Conservation (phyloP, 1,140 invertebrate genomes). For the Brachionus calyciflorus region DNA sequence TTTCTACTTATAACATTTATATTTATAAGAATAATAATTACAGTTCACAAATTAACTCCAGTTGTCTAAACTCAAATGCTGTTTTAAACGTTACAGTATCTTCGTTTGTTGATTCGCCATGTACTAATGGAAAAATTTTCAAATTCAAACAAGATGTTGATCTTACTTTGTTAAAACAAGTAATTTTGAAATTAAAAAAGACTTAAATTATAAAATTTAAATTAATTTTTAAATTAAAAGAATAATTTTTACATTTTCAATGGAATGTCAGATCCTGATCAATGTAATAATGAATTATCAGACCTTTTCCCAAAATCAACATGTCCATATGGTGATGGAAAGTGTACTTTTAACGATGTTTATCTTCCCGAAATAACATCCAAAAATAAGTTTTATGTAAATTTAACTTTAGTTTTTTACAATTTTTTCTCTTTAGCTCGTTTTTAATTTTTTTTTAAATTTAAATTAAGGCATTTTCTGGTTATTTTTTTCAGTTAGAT, state of each 20-base stretch:
- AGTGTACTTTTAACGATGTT: slow-evolving; percentile 11
- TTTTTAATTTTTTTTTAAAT: too few relatives aligned
- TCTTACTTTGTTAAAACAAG: background rate
- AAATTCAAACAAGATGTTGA: background rate
- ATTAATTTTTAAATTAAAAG: too few relatives aligned
- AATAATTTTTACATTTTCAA: background rate
- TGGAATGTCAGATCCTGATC: background rate
- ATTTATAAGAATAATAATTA: slow-evolving; percentile 19
- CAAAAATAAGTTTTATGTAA: slow-evolving; percentile 29
- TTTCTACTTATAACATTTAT: too few relatives aligned
- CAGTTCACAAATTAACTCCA: background rate
- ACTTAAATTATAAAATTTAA: too few relatives aligned
- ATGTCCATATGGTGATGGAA: background rate
- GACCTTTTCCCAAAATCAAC: background rate
- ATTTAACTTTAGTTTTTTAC: too few relatives aligned
- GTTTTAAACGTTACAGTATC: background rate
- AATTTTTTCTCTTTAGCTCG: background rate
- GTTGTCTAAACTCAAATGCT: background rate
- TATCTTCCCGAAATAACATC: background rate
- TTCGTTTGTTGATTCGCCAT: background rate
- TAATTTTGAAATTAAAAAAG: background rate
- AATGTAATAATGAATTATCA: slow-evolving; percentile 2
- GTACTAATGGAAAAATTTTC: slow-evolving; percentile 19
- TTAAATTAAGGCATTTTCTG: slow-evolving; percentile 25
- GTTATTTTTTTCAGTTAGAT: slow-evolving; percentile 30